phyloP scores from a whole-genome alignment of 2,797 vertebrate species.

The Macrochelys suwanniensis region DNA sequence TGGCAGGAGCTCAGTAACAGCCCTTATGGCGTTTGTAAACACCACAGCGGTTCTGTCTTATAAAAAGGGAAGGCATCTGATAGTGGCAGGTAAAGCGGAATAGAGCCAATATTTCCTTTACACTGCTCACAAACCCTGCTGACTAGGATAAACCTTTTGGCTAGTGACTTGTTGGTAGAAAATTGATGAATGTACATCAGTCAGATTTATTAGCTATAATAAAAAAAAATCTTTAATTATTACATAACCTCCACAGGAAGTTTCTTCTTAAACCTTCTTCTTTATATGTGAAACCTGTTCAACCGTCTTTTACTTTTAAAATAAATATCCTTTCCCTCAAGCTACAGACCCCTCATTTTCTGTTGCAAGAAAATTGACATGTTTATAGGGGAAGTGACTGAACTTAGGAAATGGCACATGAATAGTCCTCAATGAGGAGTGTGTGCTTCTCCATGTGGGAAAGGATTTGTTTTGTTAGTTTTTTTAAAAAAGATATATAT shows the following conservation, averaged over 20 bases:
- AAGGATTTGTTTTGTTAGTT: not conserved
- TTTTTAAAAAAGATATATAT: not conserved
- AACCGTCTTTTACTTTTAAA: not conserved
- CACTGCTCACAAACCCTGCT: fast-evolving
- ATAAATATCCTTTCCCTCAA: not conserved
- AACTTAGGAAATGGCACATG: not conserved
- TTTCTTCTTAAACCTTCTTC: not conserved
- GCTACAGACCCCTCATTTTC: not conserved
- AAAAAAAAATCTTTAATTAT: not conserved
- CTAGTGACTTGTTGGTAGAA: not conserved
- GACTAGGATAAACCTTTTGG: not conserved
- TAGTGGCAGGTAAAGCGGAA: not conserved
- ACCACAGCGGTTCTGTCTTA: not conserved
- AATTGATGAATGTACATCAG: not conserved
- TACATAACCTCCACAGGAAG: not conserved
- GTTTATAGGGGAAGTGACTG: not conserved
- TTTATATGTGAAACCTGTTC: not conserved
- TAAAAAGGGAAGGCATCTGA: not conserved
- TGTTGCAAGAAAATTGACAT: not conserved
- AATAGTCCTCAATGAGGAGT: not conserved
- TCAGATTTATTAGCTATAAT: not conserved
- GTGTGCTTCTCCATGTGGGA: not conserved
- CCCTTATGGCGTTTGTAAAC: not conserved
- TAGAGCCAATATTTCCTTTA: not conserved
- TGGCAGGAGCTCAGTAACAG: not conserved